These are phyloP conservation scores for Rhinoderma darwinii DNA, from an alignment of 2,113 vertebrate genomes.

Conservation along the genomic window DNA sequence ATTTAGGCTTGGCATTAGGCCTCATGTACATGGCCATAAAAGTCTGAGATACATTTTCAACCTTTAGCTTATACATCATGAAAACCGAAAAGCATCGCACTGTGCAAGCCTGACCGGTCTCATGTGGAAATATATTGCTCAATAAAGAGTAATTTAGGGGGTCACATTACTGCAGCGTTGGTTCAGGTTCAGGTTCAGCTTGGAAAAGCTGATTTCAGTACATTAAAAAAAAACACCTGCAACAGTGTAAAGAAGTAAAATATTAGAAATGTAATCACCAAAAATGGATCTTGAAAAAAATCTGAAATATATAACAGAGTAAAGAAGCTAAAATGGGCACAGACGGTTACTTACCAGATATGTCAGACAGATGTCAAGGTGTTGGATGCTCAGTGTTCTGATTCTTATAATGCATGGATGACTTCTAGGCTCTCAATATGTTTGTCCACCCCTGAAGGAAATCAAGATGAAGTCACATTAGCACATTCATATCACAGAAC, in stretches of 20 bases:
- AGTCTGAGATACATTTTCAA: too few relatives aligned
- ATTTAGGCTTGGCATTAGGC: too few relatives aligned
- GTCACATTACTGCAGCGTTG: neutral
- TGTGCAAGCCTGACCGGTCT: too few relatives aligned
- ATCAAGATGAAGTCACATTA: neutral
- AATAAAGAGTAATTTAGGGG: neutral
- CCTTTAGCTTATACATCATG: too few relatives aligned
- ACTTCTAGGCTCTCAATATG: neutral
- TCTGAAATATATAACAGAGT: too few relatives aligned
- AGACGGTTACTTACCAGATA: constrained; percentile 8
- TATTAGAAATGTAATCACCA: neutral
- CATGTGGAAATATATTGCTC: neutral
- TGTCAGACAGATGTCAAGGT: neutral
- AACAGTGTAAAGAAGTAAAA: neutral
- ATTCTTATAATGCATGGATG: constrained; percentile 16
- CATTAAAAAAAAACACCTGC: too few relatives aligned
- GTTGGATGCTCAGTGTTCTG: constrained; percentile 8
- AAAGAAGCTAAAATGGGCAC: neutral
- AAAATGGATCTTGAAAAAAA: neutral
- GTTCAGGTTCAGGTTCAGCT: too few relatives aligned
- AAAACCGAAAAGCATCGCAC: too few relatives aligned
- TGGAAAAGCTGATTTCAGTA: neutral
- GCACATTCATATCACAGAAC: neutral
- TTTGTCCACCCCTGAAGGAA: constrained; percentile 37
- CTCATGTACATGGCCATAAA: too few relatives aligned